Evolutionary conservation across 2,113 vertebrate species (phyloP).

Genomic region (Lepisosteus oculatus): DNA sequence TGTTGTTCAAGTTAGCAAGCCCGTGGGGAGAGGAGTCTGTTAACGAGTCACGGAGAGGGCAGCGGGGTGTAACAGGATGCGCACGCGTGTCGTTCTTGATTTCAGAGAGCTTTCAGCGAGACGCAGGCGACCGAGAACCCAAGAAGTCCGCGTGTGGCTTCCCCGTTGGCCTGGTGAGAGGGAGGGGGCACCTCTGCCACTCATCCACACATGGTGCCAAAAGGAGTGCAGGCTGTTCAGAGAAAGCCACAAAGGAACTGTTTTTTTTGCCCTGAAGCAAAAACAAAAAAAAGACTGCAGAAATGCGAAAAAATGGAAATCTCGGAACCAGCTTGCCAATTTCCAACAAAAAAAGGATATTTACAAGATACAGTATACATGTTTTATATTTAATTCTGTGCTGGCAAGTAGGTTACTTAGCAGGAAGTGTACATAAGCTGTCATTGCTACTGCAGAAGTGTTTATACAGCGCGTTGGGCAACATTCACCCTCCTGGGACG

Average conservation of each 20-base stretch:
- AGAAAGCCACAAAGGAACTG: background rate
- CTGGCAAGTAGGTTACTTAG: background rate
- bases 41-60: background rate
- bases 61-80: background rate
- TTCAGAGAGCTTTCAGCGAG: conserved; percentile 84
- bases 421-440: too few species aligned
- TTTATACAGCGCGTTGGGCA: background rate
- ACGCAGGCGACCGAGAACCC: conserved; percentile 79
- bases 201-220: background rate
- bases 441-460: background rate
- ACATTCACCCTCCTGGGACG: background rate
- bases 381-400: background rate
- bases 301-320: background rate
- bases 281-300: background rate
- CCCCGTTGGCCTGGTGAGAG: conserved; percentile 88
- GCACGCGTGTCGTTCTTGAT: conserved; percentile 6
- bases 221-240: background rate
- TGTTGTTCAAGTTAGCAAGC: too few species aligned
- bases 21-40: too few species aligned
- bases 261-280: background rate
- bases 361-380: background rate
- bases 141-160: conserved; percentile 79
- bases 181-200: conserved; percentile 5
- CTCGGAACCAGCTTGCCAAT: background rate
- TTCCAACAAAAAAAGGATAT: background rate